Conservation (phyloP, 2,888 invertebrate genomes). For the Drosophila mayaguana region DNA sequence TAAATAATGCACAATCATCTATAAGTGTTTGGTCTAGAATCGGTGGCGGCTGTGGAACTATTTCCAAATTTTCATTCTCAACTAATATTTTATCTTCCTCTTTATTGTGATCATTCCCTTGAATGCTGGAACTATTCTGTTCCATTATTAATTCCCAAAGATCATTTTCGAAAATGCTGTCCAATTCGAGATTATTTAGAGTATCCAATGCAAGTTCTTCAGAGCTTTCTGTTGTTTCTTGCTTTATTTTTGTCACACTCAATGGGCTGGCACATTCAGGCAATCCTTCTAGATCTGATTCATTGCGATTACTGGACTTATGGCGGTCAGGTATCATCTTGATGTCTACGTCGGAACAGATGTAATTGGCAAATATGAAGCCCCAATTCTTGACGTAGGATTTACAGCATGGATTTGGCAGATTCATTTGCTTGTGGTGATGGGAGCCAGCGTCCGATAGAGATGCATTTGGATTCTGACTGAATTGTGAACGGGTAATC, state of each 20-base stretch:
- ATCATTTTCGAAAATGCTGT: constrained; percentile 21
- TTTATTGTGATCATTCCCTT: no score
- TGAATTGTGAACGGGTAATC: constrained; percentile 11
- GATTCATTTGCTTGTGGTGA: constrained; percentile 19
- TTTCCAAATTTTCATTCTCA: neutral
- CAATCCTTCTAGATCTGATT: neutral
- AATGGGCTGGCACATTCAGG: neutral
- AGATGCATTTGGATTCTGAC: constrained; percentile 16
- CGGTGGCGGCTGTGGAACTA: neutral
- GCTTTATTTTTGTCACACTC: neutral
- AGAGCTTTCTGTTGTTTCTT: neutral
- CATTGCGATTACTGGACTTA: constrained; percentile 11
- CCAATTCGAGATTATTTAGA: constrained; percentile 30
- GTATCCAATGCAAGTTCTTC: neutral
- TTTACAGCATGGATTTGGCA: constrained; percentile 27
- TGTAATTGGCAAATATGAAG: constrained; percentile 34
- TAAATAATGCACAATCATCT: constrained; percentile 8
- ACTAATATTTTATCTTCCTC: neutral
- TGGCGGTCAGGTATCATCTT: constrained; percentile 28
- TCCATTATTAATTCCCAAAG: neutral
- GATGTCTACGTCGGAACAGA: constrained; percentile 43
- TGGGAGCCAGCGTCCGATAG: constrained; percentile 23
- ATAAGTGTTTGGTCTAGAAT: neutral
- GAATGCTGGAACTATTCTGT: neutral
- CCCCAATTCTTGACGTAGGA: constrained; percentile 44